Evolutionary conservation across 2,797 vertebrate genomes (phyloP), one percentile per base, ranked within the genome.

Genomic region (Myotis vivesi): DNA sequence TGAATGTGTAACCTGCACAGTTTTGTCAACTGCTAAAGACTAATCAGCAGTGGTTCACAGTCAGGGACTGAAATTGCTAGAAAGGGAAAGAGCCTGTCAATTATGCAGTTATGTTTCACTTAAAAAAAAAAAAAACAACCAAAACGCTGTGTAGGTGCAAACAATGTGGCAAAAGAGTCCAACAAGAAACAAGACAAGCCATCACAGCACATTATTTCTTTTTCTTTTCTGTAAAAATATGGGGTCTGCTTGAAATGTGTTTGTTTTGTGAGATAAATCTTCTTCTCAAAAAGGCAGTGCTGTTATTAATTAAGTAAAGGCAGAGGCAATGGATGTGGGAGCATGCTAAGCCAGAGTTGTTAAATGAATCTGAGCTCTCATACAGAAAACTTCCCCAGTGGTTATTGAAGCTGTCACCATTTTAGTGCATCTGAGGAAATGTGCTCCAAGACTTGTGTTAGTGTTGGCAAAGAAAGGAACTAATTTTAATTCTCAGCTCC

Each of bases 31-130:
- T 86, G 91, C 79, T 96, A 95, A 97, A 97, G 93, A 94, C 86
- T 98, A 97, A 98, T 98, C 97, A 97, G 91, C 94, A 95, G 69
- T 83, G 88, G 76, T 96, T 96, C 95, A 87, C 88, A 97, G 94
- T 96, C 84, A 91, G 79, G 36, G 76, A 66, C 87, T 95, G 51
- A 91, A 96, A 97, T 91, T 94, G 46, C 76, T 95, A 95, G 95
- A 94, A 75, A 91, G 76, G 44, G 91, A 97, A 96, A 95, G 89
- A 76, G 41, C 9, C 62, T 95, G 85, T 94, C 95, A 92, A 96
- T 95, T 97, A 97, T 66, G 38, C 82, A 95, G 0, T 96, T 12
- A 0, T 71, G 64, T 85, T 97, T 77, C 68, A 25, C 86, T 94
- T 87, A 75, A 92, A 93, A 96, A 96, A 73, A 75, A 92, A 93